phyloP scores from a whole-genome alignment of 1,140 invertebrate genomes.

The Maniola jurtina region DNA sequence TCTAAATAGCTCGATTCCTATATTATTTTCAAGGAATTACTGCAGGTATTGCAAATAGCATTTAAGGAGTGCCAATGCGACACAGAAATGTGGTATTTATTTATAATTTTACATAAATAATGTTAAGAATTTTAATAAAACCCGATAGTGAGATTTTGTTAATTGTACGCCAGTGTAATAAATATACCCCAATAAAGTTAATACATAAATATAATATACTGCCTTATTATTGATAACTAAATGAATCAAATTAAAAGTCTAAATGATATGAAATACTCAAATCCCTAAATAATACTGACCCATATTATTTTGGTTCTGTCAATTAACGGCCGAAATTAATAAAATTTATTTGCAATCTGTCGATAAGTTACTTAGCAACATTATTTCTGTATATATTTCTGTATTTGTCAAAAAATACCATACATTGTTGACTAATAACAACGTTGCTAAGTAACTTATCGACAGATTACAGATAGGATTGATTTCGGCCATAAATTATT shows the following conservation, averaged over 20 bases:
- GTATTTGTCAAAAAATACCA: too few relatives aligned
- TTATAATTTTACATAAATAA: slow-evolving; percentile 59
- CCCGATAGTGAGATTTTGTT: slow-evolving; percentile 55
- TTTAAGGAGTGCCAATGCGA: slow-evolving; percentile 60
- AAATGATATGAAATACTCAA: too few relatives aligned
- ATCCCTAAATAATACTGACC: too few relatives aligned
- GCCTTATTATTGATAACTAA: slow-evolving; percentile 5
- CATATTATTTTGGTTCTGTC: too few relatives aligned
- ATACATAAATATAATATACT: slow-evolving; percentile 18
- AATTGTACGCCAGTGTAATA: slow-evolving; percentile 45
- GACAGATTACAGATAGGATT: too few relatives aligned
- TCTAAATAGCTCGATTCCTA: neutral
- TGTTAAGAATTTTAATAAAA: slow-evolving; percentile 66
- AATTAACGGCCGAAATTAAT: too few relatives aligned
- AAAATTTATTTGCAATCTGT: too few relatives aligned
- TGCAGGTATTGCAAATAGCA: slow-evolving; percentile 36
- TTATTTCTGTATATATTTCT: too few relatives aligned
- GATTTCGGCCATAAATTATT: too few relatives aligned
- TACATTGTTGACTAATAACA: too few relatives aligned
- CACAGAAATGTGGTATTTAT: slow-evolving; percentile 43
- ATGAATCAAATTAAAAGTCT: neutral
- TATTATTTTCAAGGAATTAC: slow-evolving; percentile 2
- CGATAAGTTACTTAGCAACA: too few relatives aligned
- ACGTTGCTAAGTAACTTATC: too few relatives aligned
- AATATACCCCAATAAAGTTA: slow-evolving; percentile 41